These are phyloP conservation scores for Cerastis rubricosa DNA, from an alignment of 2,888 invertebrate species.

Conservation along the genomic window DNA sequence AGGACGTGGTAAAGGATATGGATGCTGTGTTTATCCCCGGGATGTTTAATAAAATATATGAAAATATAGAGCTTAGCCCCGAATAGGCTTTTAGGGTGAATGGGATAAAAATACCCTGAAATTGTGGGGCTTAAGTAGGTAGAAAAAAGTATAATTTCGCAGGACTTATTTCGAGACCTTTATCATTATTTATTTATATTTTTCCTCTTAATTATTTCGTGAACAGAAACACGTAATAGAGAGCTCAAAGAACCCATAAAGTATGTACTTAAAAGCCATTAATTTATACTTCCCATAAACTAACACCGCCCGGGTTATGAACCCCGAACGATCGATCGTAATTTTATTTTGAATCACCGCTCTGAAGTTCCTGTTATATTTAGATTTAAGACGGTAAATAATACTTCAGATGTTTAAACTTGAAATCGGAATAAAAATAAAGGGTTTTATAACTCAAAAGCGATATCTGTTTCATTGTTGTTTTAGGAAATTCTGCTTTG, in stretches of 20 bases:
- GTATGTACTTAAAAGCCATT: slow-evolving; percentile 43
- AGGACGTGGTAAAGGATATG: slow-evolving; percentile 67
- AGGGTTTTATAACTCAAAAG: slow-evolving; percentile 14
- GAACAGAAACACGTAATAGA: slow-evolving; percentile 31
- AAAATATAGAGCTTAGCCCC: slow-evolving; percentile 61
- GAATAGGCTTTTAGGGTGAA: slow-evolving; percentile 58
- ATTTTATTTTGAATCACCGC: slow-evolving; percentile 58
- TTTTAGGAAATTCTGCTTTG: not conserved
- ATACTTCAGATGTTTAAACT: slow-evolving; percentile 39
- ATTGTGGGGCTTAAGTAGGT: slow-evolving; percentile 40
- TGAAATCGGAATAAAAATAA: slow-evolving; percentile 32
- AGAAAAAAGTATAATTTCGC: slow-evolving; percentile 21
- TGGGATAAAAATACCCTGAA: slow-evolving; percentile 47
- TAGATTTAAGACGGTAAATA: slow-evolving; percentile 44
- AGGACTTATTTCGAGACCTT: slow-evolving; percentile 13
- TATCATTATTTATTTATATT: slow-evolving; percentile 26
- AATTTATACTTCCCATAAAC: slow-evolving; percentile 50
- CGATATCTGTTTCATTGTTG: slow-evolving; percentile 33
- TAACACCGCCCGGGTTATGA: slow-evolving; percentile 54
- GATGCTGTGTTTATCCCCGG: slow-evolving; percentile 66
- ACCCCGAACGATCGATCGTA: slow-evolving; percentile 59
- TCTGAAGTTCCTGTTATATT: slow-evolving; percentile 45
- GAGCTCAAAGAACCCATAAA: slow-evolving; percentile 52
- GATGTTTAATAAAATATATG: slow-evolving; percentile 73
- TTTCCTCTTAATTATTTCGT: slow-evolving; percentile 26